Evolutionary conservation across 2,888 invertebrate genomes (phyloP).

Genomic region (Eueremaeus valkanovi): DNA sequence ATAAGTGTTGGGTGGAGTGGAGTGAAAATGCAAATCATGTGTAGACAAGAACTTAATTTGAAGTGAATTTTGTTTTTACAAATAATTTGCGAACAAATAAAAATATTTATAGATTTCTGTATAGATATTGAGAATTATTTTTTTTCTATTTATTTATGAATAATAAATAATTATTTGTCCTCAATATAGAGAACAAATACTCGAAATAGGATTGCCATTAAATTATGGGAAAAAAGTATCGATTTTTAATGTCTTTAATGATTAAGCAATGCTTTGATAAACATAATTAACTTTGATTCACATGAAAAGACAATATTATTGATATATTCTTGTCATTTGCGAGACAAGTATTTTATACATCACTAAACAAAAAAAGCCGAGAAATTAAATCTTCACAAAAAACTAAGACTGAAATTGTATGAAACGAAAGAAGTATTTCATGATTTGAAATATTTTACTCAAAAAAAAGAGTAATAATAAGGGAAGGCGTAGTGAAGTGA

Average conservation of each 20-base stretch:
- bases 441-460: not conserved
- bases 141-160: not conserved
- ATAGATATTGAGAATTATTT: no score
- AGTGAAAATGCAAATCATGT: not conserved
- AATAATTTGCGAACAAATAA: not conserved
- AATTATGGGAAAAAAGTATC: not conserved
- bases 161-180: not conserved
- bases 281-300: not conserved
- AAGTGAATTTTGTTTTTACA: not conserved
- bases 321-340: not conserved
- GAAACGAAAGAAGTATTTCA: not conserved
- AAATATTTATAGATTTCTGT: not conserved
- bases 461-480: not conserved
- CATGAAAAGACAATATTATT: conserved; percentile 13
- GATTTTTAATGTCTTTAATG: not conserved
- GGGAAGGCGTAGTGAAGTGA: not conserved
- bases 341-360: conserved; percentile 8
- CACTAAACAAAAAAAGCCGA: conserved; percentile 1
- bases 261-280: not conserved
- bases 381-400: not conserved
- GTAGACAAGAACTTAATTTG: not conserved
- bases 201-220: not conserved
- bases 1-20: conserved; percentile 31
- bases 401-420: not conserved
- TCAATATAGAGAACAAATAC: conserved; percentile 5